Percentiles rank a stretch among this genome's conserved stretches.
Evolutionary conservation across 2,797 vertebrate species (phyloP).

Genomic region (Fratercula arctica): DNA sequence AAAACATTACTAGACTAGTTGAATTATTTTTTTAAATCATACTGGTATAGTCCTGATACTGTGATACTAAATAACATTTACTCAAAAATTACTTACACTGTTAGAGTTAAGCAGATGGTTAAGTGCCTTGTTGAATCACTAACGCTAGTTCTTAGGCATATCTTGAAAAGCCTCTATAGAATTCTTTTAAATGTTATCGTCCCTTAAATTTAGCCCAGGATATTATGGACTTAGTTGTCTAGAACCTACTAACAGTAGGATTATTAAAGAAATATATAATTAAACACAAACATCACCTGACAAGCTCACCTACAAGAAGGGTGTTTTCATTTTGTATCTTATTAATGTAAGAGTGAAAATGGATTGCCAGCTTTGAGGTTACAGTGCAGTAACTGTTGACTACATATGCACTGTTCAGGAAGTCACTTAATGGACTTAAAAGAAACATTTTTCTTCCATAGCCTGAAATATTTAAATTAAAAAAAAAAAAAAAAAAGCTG

Average conservation of each 20-base stretch:
- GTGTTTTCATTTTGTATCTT: background rate
- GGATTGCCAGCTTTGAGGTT: background rate
- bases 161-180: background rate
- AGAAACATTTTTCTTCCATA: background rate
- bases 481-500: background rate
- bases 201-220: background rate
- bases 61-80: background rate
- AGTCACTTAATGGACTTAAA: background rate
- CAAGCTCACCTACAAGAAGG: background rate
- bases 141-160: background rate
- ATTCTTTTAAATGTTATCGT: background rate
- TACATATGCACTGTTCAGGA: background rate
- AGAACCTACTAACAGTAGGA: background rate
- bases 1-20: background rate
- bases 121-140: background rate
- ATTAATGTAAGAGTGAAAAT: background rate
- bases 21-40: background rate
- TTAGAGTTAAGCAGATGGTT: background rate
- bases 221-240: background rate
- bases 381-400: background rate
- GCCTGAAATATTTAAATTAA: background rate
- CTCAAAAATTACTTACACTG: background rate
- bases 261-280: background rate
- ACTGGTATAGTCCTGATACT: background rate
- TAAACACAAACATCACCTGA: background rate